Base-by-base conservation (phyloP, 2,888 invertebrate genomes). In the Slavum lentiscoides region DNA sequence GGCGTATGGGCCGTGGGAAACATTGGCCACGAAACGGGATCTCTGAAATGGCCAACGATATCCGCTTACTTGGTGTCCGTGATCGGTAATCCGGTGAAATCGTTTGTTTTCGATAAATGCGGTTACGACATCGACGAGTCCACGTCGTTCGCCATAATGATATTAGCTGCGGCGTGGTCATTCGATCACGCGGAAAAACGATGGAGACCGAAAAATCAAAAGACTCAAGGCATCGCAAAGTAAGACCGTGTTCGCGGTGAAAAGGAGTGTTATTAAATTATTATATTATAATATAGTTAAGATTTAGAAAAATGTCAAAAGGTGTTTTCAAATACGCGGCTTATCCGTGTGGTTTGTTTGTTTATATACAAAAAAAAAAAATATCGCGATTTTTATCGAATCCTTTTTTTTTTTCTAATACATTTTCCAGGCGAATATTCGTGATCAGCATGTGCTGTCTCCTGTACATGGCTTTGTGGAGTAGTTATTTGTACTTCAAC, bases 1-100 rank as follows among this genome's bases (percentile, higher is more conserved):
- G 97, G 96, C 84, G 93, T 96, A 0, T 94, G 95, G 92, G 89
- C 92, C 0, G 94, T 96, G 13, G 96, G 96, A 43, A 97, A 97
- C 85, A 92, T 97, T 83, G 97, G 97, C 0, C 89, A 92, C 2
- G 93, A 96, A 85, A 88, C 90, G 84, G 96, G 96, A 1, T 87
- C 89, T 0, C 88, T 94, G 55, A 91, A 91, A 88, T 89, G 91
- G 85, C 90, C 94, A 0, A 85, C 95, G 0, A 74, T 91, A 0
- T 91, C 91, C 0, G 91, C 96, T 0, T 92, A 92, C 84, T 83
- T 88, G 0, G 86, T 89, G 0, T 91, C 93, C 85, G 91, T 92
- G 0, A 85, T 92, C 0, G 90, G 94, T 21, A 92, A 92, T 87
- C 85, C 86, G 59, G 83, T 85, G 49, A 84, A 85, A n/a, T 91